Percentiles rank a stretch among this genome's conserved stretches.
Evolutionary conservation across 2,888 invertebrate species (phyloP).

Genomic region (Hirtodrosophila alboralis): DNA sequence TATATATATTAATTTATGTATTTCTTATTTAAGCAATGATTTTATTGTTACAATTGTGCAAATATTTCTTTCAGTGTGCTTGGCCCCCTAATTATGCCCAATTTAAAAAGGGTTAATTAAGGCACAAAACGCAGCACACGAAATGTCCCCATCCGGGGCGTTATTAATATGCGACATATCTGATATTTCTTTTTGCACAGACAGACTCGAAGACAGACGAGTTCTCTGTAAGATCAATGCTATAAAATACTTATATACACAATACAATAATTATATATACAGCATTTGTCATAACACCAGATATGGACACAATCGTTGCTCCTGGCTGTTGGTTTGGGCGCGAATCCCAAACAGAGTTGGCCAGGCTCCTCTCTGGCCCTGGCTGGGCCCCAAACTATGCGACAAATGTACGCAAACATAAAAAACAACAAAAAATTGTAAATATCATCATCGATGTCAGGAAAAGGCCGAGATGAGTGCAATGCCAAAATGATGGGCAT

Average conservation of each 20-base stretch:
- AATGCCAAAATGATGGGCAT: conserved; percentile 63
- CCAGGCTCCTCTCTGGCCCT: no score
- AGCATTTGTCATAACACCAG: conserved; percentile 81
- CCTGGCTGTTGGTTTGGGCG: conserved; percentile 48
- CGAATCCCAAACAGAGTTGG: conserved; percentile 59
- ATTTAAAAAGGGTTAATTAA: conserved; percentile 83
- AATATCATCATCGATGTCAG: conserved; percentile 72
- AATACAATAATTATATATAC: conserved; percentile 77
- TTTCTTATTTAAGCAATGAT: no score
- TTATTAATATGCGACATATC: conserved; percentile 81
- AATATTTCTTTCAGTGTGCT: conserved; percentile 55
- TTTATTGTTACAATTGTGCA: no score
- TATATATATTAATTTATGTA: no score
- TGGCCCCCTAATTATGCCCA: conserved; percentile 76
- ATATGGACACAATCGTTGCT: conserved; percentile 67
- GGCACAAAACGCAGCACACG: conserved; percentile 74
- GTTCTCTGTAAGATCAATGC: conserved; percentile 48
- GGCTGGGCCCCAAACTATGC: conserved; percentile 67
- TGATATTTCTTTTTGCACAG: conserved; percentile 73
- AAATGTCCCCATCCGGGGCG: conserved; percentile 71
- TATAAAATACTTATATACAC: conserved; percentile 35
- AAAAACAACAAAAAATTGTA: conserved; percentile 75
- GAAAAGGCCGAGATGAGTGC: not conserved
- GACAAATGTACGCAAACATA: conserved; percentile 68
- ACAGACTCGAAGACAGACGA: conserved; percentile 16